Evolutionary conservation across 2,113 vertebrate species (phyloP).

Genomic region (Psephotus haematonotus): DNA sequence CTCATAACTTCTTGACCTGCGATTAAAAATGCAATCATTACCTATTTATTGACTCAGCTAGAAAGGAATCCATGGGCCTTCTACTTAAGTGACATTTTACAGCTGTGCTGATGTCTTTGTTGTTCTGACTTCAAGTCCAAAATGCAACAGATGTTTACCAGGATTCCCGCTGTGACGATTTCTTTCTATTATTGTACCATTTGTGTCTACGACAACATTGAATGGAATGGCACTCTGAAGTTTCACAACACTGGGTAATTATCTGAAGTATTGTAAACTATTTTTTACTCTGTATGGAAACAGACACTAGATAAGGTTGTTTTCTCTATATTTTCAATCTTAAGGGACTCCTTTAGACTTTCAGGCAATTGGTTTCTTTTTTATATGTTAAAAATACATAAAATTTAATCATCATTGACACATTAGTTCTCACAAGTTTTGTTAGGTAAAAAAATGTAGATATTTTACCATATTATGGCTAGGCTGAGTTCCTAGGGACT

Average conservation of each 20-base stretch:
- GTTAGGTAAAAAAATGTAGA: neutral
- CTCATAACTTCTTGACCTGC: neutral
- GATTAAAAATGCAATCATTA: constrained; percentile 43
- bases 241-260: neutral
- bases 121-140: constrained; percentile 13
- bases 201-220: neutral
- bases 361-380: neutral
- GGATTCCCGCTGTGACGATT: neutral
- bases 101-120: constrained; percentile 41
- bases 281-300: neutral
- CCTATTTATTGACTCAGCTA: constrained; percentile 52
- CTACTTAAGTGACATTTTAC: constrained; percentile 16
- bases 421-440: neutral
- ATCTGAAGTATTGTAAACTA: neutral
- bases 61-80: constrained; percentile 18
- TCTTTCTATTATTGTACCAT: neutral
- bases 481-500: neutral
- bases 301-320: neutral
- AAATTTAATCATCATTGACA: neutral
- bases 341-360: neutral
- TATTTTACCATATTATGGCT: neutral
- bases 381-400: neutral
- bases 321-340: neutral
- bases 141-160: constrained; percentile 34
- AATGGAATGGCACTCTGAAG: neutral